A percentile compares a stretch with the other conserved stretches of the same genome.
These are phyloP conservation scores for Gymnocephalus cernua DNA, from an alignment of 2,113 vertebrate species.

Conservation along the genomic window DNA sequence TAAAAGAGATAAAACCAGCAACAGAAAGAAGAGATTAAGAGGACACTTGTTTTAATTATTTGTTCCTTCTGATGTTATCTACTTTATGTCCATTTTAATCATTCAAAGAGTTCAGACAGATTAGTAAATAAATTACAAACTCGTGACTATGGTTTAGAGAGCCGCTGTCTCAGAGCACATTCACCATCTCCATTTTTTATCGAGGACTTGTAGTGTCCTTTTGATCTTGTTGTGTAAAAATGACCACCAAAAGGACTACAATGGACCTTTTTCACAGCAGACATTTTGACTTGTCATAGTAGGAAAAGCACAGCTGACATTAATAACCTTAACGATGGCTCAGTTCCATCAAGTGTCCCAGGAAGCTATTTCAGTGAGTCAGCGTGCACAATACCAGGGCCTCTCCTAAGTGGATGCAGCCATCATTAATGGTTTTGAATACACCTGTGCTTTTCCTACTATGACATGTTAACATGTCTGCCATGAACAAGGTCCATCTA, in stretches of 20 bases:
- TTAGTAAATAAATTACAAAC: conserved; percentile 49
- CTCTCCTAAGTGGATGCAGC: too few species aligned
- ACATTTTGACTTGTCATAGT: too few species aligned
- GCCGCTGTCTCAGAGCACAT: conserved; percentile 1
- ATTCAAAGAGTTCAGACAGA: conserved; percentile 40
- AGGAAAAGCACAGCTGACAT: too few species aligned
- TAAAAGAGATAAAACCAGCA: background rate
- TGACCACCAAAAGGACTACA: background rate
- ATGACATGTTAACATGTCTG: too few species aligned
- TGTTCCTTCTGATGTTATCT: conserved; percentile 32
- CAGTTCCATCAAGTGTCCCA: too few species aligned
- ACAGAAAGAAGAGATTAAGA: background rate
- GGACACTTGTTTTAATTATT: conserved; percentile 37
- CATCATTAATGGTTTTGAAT: too few species aligned
- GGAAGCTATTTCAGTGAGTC: too few species aligned
- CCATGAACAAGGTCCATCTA: too few species aligned
- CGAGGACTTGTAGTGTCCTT: conserved; percentile 8
- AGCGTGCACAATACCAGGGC: too few species aligned
- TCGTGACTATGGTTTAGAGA: conserved; percentile 9
- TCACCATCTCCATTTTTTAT: conserved; percentile 26
- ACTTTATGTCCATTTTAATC: conserved; percentile 35
- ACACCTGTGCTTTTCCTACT: too few species aligned
- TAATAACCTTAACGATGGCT: too few species aligned
- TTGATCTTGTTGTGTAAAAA: background rate
- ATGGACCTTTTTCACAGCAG: too few species aligned